Evolutionary conservation across 2,797 vertebrate genomes (phyloP).

Genomic region (Alca torda): DNA sequence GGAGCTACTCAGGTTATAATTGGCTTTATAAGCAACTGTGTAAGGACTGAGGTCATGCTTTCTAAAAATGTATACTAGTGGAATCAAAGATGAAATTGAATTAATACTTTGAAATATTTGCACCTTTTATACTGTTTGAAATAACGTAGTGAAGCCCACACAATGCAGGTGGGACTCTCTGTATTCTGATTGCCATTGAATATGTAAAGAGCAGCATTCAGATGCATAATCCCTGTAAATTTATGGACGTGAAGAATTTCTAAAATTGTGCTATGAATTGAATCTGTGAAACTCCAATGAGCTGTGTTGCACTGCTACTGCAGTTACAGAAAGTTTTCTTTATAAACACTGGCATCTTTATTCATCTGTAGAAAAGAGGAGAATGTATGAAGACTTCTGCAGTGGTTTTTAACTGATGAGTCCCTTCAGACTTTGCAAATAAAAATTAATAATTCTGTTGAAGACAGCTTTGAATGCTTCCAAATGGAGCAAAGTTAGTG

Average conservation of each 20-base stretch:
- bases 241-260: not conserved
- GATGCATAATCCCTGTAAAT: not conserved
- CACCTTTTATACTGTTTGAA: not conserved
- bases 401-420: not conserved
- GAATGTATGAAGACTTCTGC: not conserved
- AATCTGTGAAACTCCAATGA: not conserved
- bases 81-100: not conserved
- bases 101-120: not conserved
- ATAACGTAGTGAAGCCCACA: not conserved
- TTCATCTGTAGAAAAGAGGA: not conserved
- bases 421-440: not conserved
- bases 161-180: conserved; percentile 1
- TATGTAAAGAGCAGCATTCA: not conserved
- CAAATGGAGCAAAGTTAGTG: not conserved
- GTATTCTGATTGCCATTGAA: not conserved
- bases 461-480: not conserved
- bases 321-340: not conserved
- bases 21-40: not conserved
- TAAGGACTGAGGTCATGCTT: not conserved
- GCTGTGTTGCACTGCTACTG: not conserved
- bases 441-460: not conserved
- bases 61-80: not conserved
- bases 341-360: not conserved
- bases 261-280: not conserved
- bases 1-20: not conserved